These are phyloP conservation scores for Agonopterix heracliana DNA, from an alignment of 2,888 invertebrate species.

Conservation along the genomic window DNA sequence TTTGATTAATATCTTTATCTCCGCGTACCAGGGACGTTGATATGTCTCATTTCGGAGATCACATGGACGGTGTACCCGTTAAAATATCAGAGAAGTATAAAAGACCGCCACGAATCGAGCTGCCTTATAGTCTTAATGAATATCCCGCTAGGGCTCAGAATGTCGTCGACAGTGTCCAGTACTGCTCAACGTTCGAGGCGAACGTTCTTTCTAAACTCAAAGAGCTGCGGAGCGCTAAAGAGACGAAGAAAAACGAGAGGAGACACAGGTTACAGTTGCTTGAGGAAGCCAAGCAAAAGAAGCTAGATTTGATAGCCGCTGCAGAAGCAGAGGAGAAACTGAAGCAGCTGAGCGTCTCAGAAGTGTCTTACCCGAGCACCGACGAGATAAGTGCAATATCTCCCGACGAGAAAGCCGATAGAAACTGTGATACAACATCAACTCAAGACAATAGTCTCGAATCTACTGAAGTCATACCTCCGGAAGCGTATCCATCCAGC, in stretches of 20 bases:
- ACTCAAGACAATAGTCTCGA: conserved; percentile 36
- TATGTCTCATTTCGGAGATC: conserved; percentile 75
- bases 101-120: conserved; percentile 80
- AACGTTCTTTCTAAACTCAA: conserved; percentile 83
- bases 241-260: conserved; percentile 77
- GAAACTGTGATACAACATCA: conserved; percentile 46
- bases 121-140: conserved; percentile 65
- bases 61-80: conserved; percentile 90
- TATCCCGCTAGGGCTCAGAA: conserved; percentile 51
- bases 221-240: conserved; percentile 81
- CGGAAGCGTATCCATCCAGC: conserved; percentile 28
- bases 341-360: conserved; percentile 74
- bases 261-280: conserved; percentile 76
- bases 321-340: conserved; percentile 70
- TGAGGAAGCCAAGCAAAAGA: conserved; percentile 74
- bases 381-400: conserved; percentile 76
- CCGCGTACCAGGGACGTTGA: conserved; percentile 35
- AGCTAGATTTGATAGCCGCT: conserved; percentile 67
- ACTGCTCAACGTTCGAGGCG: conserved; percentile 82
- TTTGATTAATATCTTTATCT: conserved; percentile 47
- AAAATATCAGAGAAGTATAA: conserved; percentile 93
- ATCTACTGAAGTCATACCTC: conserved; percentile 22
- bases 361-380: conserved; percentile 78
- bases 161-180: conserved; percentile 62
- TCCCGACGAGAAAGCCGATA: conserved; percentile 63